Evolutionary conservation across 2,888 invertebrate genomes (phyloP).

Genomic region (Lobophora halterata): DNA sequence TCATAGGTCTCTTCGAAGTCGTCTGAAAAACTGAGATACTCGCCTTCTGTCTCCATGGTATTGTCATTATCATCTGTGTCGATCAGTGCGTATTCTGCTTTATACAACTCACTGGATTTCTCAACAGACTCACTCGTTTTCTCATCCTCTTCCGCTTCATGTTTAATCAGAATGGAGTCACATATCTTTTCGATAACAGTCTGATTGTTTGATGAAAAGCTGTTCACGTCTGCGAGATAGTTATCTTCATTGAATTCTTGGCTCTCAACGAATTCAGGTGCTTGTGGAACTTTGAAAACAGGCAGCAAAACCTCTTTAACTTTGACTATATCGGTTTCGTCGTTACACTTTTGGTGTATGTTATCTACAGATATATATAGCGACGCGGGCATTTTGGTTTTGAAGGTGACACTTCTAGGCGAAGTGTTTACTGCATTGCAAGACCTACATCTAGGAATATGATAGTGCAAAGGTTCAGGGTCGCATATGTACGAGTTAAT

Average conservation of each 20-base stretch:
- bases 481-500: conserved; percentile 61
- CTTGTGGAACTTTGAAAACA: conserved; percentile 45
- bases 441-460: conserved; percentile 61
- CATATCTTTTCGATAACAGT: conserved; percentile 40
- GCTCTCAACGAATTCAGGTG: conserved; percentile 61
- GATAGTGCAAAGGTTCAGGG: conserved; percentile 66
- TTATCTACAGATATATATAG: conserved; percentile 58
- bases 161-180: conserved; percentile 13
- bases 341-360: conserved; percentile 48
- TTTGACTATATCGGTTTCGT: conserved; percentile 45
- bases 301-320: conserved; percentile 50
- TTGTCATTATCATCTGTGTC: conserved; percentile 38
- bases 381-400: conserved; percentile 29
- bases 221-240: conserved; percentile 59
- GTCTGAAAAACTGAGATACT: conserved; percentile 72
- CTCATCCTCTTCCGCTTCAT: conserved; percentile 11
- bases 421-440: conserved; percentile 52
- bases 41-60: conserved; percentile 59
- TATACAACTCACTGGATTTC: conserved; percentile 25
- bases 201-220: conserved; percentile 55
- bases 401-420: conserved; percentile 35
- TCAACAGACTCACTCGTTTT: conserved; percentile 15
- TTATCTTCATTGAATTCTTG: conserved; percentile 73
- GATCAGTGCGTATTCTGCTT: conserved; percentile 38
- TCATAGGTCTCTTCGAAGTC: conserved; percentile 65